Base-by-base conservation (phyloP, 2,888 invertebrate species). In the Merodon equestris region DNA sequence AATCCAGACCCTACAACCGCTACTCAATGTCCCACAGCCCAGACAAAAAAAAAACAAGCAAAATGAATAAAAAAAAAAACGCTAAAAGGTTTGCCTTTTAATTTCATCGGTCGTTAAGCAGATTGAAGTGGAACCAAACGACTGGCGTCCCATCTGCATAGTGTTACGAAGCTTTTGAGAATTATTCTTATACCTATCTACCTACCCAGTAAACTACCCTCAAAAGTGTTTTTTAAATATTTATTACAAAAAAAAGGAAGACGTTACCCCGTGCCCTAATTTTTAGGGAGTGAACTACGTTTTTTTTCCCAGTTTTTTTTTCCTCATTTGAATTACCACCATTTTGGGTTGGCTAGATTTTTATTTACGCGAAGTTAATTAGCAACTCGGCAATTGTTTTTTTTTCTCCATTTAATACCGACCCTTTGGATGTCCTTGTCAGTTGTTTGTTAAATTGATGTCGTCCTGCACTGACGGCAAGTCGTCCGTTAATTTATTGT, bases 41-140 rank as follows among this genome's bases (percentile, higher is more conserved):
- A 27, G 27, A 27, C 2, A 27, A 4, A 7, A 27, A 27, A 27
- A 27, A 27, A 27, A 27, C 27, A 27, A 27, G 27, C 7, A 27
- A 7, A 27, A 27, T 4, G 7, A 27, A 2, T 4, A 27, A 27
- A 7, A 27, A 27, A 27, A 27, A 27, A 2, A 27, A 27, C 44
- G n/a, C 45, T 50, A 70, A 67, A 73, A 68, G 58, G 67, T 68
- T 73, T 68, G 47, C 60, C 51, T 79, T 79, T 73, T 79, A 79
- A 79, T 79, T 79, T 79, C 79, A 79, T 79, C 73, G 79, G 73
- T 79, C 79, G 79, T 79, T 79, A 74, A 74, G 64, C 79, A 79
- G 74, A 53, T 64, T 63, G 74, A 64, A 68, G 74, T 79, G 79
- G 79, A 79, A 79, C 79, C 45, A 74, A 74, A 70, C 60, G 58